A percentile compares a stretch with the other conserved stretches of the same genome.
phyloP scores from a whole-genome alignment of 1,140 invertebrate genomes.

The Galleria mellonella region DNA sequence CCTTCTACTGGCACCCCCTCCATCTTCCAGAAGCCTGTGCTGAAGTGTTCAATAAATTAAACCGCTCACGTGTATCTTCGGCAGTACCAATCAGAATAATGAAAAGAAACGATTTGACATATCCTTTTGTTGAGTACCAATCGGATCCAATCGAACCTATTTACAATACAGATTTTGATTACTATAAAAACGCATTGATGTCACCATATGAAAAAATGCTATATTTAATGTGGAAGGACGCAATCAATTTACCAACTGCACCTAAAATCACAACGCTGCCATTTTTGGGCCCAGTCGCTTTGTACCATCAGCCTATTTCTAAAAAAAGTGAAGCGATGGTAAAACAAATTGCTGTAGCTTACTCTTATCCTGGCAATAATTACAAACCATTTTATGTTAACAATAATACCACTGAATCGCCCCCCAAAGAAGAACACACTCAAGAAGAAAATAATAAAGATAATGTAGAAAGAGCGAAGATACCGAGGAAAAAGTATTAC shows the following conservation, averaged over 20 bases:
- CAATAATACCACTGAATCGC: too few relatives aligned
- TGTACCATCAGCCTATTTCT: slow-evolving; percentile 51
- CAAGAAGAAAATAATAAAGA: too few relatives aligned
- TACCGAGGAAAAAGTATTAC: background rate
- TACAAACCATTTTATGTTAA: background rate
- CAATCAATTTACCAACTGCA: slow-evolving; percentile 25
- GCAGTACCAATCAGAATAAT: slow-evolving; percentile 21
- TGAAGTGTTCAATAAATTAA: slow-evolving; percentile 37
- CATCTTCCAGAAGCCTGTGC: slow-evolving; percentile 47
- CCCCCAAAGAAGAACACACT: too few relatives aligned
- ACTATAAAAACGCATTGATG: background rate
- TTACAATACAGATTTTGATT: too few relatives aligned
- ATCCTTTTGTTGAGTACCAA: background rate
- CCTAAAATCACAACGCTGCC: slow-evolving; percentile 31
- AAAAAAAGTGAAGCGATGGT: slow-evolving; percentile 38
- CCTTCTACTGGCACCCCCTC: slow-evolving; percentile 51
- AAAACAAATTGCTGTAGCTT: slow-evolving; percentile 24
- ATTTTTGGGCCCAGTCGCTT: slow-evolving; percentile 32
- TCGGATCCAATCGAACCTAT: background rate
- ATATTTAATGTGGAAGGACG: slow-evolving; percentile 31
- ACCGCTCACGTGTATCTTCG: slow-evolving; percentile 20
- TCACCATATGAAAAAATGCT: slow-evolving; percentile 32
- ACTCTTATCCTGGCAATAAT: background rate
- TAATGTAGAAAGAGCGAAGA: too few relatives aligned
- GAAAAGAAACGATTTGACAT: background rate